Evolutionary conservation across 2,113 vertebrate species (phyloP), one percentile per base, ranked within the genome.

Genomic region (Nematolebias whitei): DNA sequence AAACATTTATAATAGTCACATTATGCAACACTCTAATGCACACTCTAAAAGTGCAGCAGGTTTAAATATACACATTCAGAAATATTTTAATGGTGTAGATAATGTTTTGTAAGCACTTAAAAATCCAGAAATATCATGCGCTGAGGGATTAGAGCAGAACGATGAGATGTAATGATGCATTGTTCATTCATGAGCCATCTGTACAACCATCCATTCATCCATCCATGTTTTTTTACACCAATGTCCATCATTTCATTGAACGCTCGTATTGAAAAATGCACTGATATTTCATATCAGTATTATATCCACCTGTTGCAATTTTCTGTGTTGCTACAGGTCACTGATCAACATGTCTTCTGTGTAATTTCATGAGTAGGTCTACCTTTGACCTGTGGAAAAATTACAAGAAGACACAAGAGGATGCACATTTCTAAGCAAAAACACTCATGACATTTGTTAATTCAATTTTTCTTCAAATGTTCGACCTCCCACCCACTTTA

Each of bases 11-110:
- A 78, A 80, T 74, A 64, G 75, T 68, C 45, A 41, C 59, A 74
- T 90, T 89, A 83, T 57, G 40, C 88, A 91, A 89, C 67, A 8
- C 85, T 58, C 79, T 83, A 80, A 63, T 39, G 54, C 68, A 32
- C 74, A 64, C 5, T 16, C 53, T 71, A 63, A 44, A 74, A 84
- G 76, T 57, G 87, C 55, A 62, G 39, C 45, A 73, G 53, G 78
- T 82, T 74, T 53, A 86, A 79, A 87, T 87, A 76, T 26, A 73
- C 74, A 52, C 68, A 32, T 57, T 1, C 3, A 3, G 8, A 24
- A 58, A 62, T 77, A 54, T 80, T 85, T 84, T 74, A 66, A 82
- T 64, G 62, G 41, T 38, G 56, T 59, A 68, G 76, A 57, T 70
- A 24, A 76, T 66, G 63, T 84, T 81, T 84, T 66, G 41, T 78